phyloP scores from a whole-genome alignment of 1,140 invertebrate species.

The Pseudomyrmex dendroicus region DNA sequence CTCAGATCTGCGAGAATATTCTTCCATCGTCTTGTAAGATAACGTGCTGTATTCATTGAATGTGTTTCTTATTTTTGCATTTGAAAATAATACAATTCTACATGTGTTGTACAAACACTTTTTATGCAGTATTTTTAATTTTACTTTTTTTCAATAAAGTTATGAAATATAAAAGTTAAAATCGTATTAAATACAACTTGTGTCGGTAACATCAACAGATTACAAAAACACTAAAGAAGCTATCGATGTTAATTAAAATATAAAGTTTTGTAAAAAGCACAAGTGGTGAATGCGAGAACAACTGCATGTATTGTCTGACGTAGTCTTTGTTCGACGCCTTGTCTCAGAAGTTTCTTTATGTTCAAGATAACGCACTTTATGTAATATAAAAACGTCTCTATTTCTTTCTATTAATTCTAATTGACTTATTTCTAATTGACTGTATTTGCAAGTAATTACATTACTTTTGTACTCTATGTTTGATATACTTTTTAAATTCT shows the following conservation, averaged over 20 bases:
- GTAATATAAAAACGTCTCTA: conserved; percentile 8
- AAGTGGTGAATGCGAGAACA: conserved; percentile 73
- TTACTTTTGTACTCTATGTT: neutral
- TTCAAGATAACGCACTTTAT: conserved; percentile 57
- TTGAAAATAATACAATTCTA: too few relatives aligned
- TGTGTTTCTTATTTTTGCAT: too few relatives aligned
- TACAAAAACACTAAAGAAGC: conserved; percentile 61
- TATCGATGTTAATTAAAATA: conserved; percentile 68
- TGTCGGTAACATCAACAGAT: conserved; percentile 58
- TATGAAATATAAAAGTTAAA: neutral
- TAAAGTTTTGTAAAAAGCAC: conserved; percentile 74
- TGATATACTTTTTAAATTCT: conserved; percentile 73
- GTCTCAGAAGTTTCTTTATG: conserved; percentile 31
- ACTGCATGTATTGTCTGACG: conserved; percentile 71
- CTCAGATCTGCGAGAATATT: too few relatives aligned
- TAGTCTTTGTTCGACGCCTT: conserved; percentile 61
- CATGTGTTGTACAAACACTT: too few relatives aligned
- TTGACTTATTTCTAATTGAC: too few relatives aligned
- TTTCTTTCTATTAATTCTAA: neutral
- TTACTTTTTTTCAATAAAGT: neutral
- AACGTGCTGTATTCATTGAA: neutral
- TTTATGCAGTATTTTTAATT: neutral
- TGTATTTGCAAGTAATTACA: too few relatives aligned
- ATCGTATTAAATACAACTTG: conserved; percentile 63
- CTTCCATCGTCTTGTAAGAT: conserved; percentile 74